Conservation (phyloP, 2,888 invertebrate genomes). For the Herminia tarsipennalis region DNA sequence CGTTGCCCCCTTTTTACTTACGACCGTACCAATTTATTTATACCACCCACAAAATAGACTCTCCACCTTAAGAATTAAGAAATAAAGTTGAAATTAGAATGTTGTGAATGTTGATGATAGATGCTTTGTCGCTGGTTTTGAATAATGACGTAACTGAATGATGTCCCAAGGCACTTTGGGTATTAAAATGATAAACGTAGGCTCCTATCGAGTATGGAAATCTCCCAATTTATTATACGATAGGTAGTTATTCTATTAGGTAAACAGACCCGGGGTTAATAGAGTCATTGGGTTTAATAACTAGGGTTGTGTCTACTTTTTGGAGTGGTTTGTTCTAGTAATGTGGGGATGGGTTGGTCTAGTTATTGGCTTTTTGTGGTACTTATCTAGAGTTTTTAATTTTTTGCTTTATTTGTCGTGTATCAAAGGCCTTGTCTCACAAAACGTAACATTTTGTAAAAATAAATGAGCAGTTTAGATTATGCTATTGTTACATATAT, state of each 20-base stretch:
- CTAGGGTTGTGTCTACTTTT: slow-evolving; percentile 39
- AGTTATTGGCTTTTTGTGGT: background rate
- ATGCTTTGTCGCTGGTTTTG: slow-evolving; percentile 19
- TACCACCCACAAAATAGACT: slow-evolving; percentile 1
- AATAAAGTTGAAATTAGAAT: slow-evolving; percentile 33
- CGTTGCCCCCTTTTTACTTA: slow-evolving; percentile 57
- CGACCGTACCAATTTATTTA: slow-evolving; percentile 38
- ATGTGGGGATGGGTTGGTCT: background rate
- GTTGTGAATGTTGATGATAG: slow-evolving; percentile 2
- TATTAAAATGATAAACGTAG: slow-evolving; percentile 83
- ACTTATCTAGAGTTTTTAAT: background rate
- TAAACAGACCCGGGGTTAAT: slow-evolving; percentile 82
- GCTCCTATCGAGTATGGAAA: slow-evolving; percentile 81
- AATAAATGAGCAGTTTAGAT: too few relatives aligned
- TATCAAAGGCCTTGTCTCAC: too few relatives aligned
- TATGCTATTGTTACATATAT: too few relatives aligned
- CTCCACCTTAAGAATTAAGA: background rate
- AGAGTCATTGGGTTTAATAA: slow-evolving; percentile 77
- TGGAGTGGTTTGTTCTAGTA: slow-evolving; percentile 6
- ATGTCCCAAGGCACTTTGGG: slow-evolving; percentile 76
- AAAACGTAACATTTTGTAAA: background rate
- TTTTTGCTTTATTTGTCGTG: background rate
- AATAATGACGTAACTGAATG: slow-evolving; percentile 75
- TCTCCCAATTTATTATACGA: slow-evolving; percentile 85
- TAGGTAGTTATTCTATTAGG: slow-evolving; percentile 84